phyloP scores from a whole-genome alignment of 2,888 invertebrate genomes.

The Coleophora flavipennella region DNA sequence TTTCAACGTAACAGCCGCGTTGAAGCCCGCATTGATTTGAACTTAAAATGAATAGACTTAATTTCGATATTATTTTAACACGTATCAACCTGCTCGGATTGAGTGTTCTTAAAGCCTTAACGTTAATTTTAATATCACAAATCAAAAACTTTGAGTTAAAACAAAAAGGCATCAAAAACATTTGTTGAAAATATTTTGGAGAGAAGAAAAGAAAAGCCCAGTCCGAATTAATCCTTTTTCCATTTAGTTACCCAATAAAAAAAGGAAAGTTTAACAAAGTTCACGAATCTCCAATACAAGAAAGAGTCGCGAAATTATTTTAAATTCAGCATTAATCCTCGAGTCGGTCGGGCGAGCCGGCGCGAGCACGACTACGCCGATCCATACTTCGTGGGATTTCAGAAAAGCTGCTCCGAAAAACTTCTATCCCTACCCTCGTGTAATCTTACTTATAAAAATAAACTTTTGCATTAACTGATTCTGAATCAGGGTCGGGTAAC shows the following conservation, averaged over 20 bases:
- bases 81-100: too few relatives aligned
- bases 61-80: too few relatives aligned
- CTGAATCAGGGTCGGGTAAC: slow-evolving; percentile 60
- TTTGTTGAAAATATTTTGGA: too few relatives aligned
- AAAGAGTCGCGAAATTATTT: slow-evolving; percentile 56
- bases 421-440: slow-evolving; percentile 61
- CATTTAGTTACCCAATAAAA: slow-evolving; percentile 4
- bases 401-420: slow-evolving; percentile 60
- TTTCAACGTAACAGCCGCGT: too few relatives aligned
- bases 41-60: too few relatives aligned
- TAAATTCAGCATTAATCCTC: slow-evolving; percentile 66
- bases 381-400: slow-evolving; percentile 64
- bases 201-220: too few relatives aligned
- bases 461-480: slow-evolving; percentile 74
- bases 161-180: too few relatives aligned
- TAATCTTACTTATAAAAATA: slow-evolving; percentile 75
- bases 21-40: too few relatives aligned
- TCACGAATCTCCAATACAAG: slow-evolving; percentile 40
- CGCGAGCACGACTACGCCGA: slow-evolving; percentile 17
- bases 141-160: too few relatives aligned
- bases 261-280: slow-evolving; percentile 33
- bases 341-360: slow-evolving; percentile 37
- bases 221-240: background rate
- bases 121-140: too few relatives aligned
- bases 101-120: too few relatives aligned